These are phyloP conservation scores for Haplochromis burtoni DNA, from an alignment of 2,113 vertebrate genomes.

Conservation along the genomic window DNA sequence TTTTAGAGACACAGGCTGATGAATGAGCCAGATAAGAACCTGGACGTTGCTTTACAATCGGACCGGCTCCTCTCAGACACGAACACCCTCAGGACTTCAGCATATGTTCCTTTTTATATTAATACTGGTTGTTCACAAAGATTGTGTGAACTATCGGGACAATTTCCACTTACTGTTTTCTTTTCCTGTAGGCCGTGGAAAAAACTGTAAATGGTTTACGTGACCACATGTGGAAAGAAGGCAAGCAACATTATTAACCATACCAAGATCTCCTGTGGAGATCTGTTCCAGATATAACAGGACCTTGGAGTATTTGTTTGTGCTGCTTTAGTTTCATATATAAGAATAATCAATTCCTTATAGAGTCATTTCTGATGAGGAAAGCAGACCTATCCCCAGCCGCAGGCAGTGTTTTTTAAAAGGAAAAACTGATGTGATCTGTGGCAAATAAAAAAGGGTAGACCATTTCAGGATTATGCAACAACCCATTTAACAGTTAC, in stretches of 20 bases:
- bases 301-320: neutral
- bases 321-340: neutral
- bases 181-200: neutral
- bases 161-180: neutral
- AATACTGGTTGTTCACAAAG: neutral
- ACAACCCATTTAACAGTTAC: neutral
- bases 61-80: neutral
- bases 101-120: neutral
- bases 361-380: neutral
- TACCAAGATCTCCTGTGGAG: neutral
- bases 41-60: neutral
- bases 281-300: neutral
- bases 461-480: neutral
- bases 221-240: neutral
- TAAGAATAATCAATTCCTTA: neutral
- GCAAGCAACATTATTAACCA: neutral
- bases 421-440: neutral
- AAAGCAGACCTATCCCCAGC: neutral
- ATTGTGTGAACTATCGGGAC: neutral
- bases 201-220: neutral
- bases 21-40: neutral
- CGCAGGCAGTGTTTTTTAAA: neutral
- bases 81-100: neutral
- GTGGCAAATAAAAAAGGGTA: neutral
- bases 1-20: neutral